These are phyloP conservation scores for Capreolus pygargus DNA, from an alignment of 2,113 vertebrate genomes.

Conservation along the genomic window DNA sequence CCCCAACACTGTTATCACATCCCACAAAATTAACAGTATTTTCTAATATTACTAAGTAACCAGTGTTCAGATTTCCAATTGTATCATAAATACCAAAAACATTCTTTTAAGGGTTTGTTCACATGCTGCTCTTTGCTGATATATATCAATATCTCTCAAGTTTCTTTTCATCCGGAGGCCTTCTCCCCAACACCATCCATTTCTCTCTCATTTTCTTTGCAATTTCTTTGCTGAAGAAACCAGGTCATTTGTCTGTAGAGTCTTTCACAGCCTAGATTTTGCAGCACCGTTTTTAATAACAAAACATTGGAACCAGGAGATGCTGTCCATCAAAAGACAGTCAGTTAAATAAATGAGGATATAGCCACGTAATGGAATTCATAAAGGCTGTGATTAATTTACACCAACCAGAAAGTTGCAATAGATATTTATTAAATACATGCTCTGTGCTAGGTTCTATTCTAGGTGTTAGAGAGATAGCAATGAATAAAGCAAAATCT, in stretches of 20 bases:
- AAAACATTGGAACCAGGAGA: background rate
- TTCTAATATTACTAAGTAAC: background rate
- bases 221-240: constrained; percentile 34
- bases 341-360: constrained; percentile 20
- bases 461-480: background rate
- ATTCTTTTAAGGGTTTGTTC: background rate
- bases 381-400: background rate
- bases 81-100: background rate
- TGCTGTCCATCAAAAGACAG: background rate
- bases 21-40: background rate
- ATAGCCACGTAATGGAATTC: background rate
- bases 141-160: background rate
- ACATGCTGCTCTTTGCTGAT: background rate
- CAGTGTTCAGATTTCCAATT: background rate
- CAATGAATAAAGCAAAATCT: background rate
- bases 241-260: background rate
- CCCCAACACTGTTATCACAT: background rate
- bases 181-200: background rate
- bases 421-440: background rate
- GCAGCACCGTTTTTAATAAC: constrained; percentile 19
- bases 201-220: background rate
- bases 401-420: background rate
- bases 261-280: background rate
- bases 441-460: background rate
- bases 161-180: background rate